Base-by-base conservation (phyloP, 37 sponge, comb jelly and placozoan species). In the Hormiphora californensis region DNA sequence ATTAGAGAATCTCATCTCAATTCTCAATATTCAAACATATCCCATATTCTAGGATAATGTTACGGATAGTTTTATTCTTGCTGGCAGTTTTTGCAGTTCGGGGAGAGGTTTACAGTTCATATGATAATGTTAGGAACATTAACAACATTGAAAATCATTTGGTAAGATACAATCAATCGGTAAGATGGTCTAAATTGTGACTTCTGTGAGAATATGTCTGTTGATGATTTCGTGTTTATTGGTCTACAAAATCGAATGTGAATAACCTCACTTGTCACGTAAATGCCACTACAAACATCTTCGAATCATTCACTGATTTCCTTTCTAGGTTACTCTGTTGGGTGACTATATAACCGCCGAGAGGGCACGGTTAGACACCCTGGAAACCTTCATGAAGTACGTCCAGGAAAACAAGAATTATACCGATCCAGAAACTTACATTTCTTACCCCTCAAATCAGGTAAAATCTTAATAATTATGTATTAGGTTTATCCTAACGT, bases 81-180 rank as follows among this genome's bases (percentile, higher is more conserved):
- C n/a, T n/a, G n/a, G n/a, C n/a, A n/a, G n/a, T n/a, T n/a, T n/a
- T n/a, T n/a, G n/a, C n/a, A n/a, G n/a, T n/a, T n/a, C n/a, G n/a
- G n/a, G n/a, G n/a, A n/a, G 81, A 73, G 43, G 81, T 73, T 37
- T 73, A 73, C 46, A 73, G 81, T 28, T 73, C 81, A 40, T 73
- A 73, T 73, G 81, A 73, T 4, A 73, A 73, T 73, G 81, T 73
- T 22, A 73, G 23, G 23, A 4, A 73, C 25, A 73, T 73, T 25
- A 73, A 73, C 23, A 3, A 11, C 17, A 43, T 73, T 40, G 81
- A 73, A 36, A 40, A 73, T 73, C 81, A 73, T 12, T 30, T 73
- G 4, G 81, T 73, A 30, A 8, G 68, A 9, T 49, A 15, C 53
- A 17, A 15, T 49, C 12, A 49, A n/a, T n/a, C n/a, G n/a, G n/a